Conservation (phyloP, 2,113 vertebrate genomes). For the Barnardius zonarius region DNA sequence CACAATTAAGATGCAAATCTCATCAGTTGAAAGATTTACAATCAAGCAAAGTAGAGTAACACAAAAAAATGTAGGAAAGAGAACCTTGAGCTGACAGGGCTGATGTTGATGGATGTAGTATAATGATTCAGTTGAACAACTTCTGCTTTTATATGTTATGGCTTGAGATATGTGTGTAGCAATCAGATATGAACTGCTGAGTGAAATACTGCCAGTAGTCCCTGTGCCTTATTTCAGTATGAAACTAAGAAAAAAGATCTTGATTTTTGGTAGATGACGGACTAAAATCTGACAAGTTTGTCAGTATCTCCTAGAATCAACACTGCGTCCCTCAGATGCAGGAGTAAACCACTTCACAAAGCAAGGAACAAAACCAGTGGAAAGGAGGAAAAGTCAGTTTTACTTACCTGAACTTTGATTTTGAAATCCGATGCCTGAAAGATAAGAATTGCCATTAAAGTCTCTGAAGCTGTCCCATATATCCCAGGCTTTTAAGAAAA, state of each 20-base stretch:
- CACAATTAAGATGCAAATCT: not conserved
- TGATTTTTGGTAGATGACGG: not conserved
- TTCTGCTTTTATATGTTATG: not conserved
- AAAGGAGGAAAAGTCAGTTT: conserved; percentile 18
- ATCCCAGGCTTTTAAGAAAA: not conserved
- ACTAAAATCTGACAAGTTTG: not conserved
- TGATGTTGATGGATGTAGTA: not conserved
- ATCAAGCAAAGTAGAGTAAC: not conserved
- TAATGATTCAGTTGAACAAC: not conserved
- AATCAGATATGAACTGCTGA: not conserved
- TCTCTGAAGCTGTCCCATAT: not conserved
- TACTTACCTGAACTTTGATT: conserved; percentile 99
- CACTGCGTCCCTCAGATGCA: not conserved
- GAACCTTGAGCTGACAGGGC: not conserved
- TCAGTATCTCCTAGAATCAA: not conserved
- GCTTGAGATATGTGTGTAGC: not conserved
- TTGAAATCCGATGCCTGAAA: conserved; percentile 99
- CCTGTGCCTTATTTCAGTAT: not conserved
- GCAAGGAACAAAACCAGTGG: not conserved
- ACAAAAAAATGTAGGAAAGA: not conserved
- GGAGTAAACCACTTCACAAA: not conserved
- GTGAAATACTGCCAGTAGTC: not conserved
- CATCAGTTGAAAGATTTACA: not conserved
- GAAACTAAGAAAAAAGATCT: not conserved
- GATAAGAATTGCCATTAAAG: conserved; percentile 78